phyloP scores from a whole-genome alignment of 2,888 invertebrate species.

The Drosophila lacicola region DNA sequence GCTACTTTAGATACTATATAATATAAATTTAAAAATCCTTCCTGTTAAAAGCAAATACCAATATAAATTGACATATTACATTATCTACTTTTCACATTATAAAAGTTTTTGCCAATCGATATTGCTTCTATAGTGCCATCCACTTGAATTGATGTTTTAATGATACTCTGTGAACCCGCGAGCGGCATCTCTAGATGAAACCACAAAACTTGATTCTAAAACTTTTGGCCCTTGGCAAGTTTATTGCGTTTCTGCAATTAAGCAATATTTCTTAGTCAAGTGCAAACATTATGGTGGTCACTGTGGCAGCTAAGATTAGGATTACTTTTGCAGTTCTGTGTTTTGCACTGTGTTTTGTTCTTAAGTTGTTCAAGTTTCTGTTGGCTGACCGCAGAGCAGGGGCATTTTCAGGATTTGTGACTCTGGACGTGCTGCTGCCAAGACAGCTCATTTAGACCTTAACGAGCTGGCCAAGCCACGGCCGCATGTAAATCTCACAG shows the following conservation, averaged over 20 bases:
- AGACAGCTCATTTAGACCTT: slow-evolving; percentile 18
- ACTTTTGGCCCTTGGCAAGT: slow-evolving; percentile 47
- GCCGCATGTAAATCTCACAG: slow-evolving; percentile 62
- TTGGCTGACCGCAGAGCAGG: slow-evolving; percentile 27
- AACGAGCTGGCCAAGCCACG: slow-evolving; percentile 42
- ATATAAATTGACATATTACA: no score
- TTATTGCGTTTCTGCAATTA: slow-evolving; percentile 64
- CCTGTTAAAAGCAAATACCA: no score
- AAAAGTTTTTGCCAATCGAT: no score
- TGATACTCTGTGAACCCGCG: slow-evolving; percentile 30
- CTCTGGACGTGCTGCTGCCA: slow-evolving; percentile 15
- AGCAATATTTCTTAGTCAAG: slow-evolving; percentile 64
- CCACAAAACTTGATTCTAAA: slow-evolving; percentile 39
- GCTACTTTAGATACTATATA: no score
- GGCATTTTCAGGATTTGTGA: slow-evolving; percentile 7
- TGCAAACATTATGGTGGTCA: slow-evolving; percentile 44
- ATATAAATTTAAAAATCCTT: no score
- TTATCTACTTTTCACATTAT: no score
- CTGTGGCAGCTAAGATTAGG: slow-evolving; percentile 45
- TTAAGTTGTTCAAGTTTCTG: slow-evolving; percentile 40
- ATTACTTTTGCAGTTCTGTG: slow-evolving; percentile 46
- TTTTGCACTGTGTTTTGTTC: slow-evolving; percentile 14
- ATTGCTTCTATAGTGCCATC: background rate
- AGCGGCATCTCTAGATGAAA: slow-evolving; percentile 23
- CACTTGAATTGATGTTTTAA: slow-evolving; percentile 14